Evolutionary conservation across 2,888 invertebrate species (phyloP).

Genomic region (Sylvicola cinctus): DNA sequence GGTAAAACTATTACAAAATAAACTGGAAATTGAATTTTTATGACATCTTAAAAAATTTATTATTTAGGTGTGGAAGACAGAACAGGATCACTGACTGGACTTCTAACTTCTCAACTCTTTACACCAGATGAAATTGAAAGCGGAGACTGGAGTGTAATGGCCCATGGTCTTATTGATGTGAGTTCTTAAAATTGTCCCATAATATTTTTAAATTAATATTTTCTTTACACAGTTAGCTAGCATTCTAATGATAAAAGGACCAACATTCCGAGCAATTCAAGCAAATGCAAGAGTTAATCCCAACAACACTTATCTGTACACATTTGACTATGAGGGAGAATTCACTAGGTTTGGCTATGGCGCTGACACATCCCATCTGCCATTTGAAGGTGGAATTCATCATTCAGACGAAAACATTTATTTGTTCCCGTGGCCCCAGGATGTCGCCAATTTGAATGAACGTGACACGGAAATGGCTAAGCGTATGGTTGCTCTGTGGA

Average conservation of each 20-base stretch:
- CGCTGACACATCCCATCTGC: conserved; percentile 21
- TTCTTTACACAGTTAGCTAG: conserved; percentile 22
- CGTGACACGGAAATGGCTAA: conserved; percentile 22
- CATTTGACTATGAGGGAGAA: conserved; percentile 28
- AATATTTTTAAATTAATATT: conserved; percentile 6
- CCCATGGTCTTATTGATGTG: background rate
- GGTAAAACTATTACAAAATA: too few relatives aligned
- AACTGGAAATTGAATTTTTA: too few relatives aligned
- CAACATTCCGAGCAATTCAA: conserved; percentile 21
- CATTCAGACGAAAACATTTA: conserved; percentile 40
- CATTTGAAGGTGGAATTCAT: conserved; percentile 30
- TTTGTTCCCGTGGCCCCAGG: conserved; percentile 27
- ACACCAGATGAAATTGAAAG: background rate
- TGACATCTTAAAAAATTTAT: too few relatives aligned
- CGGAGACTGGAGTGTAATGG: background rate
- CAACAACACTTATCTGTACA: conserved; percentile 25
- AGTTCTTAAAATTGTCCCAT: conserved; percentile 4
- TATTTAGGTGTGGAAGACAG: too few relatives aligned
- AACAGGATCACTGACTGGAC: background rate
- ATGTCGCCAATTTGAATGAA: conserved; percentile 16
- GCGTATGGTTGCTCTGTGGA: conserved; percentile 26
- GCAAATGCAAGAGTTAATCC: conserved; percentile 17
- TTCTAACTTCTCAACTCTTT: background rate
- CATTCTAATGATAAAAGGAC: conserved; percentile 26
- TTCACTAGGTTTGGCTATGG: conserved; percentile 26